Conservation (phyloP, 2,888 invertebrate genomes). For the Microplitis manilae region DNA sequence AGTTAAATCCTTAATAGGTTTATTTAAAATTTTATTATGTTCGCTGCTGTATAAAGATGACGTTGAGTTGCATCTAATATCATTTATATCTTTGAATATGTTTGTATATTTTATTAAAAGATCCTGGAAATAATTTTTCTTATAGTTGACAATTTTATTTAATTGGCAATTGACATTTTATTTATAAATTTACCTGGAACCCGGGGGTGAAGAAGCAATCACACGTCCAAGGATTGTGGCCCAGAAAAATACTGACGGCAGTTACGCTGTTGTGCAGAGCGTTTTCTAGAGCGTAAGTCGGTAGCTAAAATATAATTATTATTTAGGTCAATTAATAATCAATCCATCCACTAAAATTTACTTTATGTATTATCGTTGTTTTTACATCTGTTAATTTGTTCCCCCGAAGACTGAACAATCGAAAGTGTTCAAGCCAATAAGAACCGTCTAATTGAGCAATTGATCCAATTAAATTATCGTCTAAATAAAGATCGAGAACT, state of each 20-base stretch:
- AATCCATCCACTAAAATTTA: not conserved
- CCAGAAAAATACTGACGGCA: slow-evolving; percentile 80
- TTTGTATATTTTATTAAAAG: slow-evolving; percentile 75
- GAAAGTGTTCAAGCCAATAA: slow-evolving; percentile 84
- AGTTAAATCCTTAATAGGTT: slow-evolving; percentile 80
- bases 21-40: slow-evolving; percentile 76
- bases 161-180: not conserved
- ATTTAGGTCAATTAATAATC: not conserved
- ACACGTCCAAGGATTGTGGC: slow-evolving; percentile 87
- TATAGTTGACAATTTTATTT: slow-evolving; percentile 25
- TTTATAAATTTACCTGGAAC: slow-evolving; percentile 75
- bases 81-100: slow-evolving; percentile 79
- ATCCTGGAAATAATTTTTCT: slow-evolving; percentile 63
- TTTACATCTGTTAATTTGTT: slow-evolving; percentile 82
- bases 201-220: slow-evolving; percentile 86
- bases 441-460: slow-evolving; percentile 83
- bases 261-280: slow-evolving; percentile 82
- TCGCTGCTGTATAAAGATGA: slow-evolving; percentile 62
- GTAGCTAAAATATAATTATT: slow-evolving; percentile 74
- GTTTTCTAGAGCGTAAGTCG: slow-evolving; percentile 86
- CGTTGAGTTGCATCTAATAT: slow-evolving; percentile 79
- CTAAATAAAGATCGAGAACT: slow-evolving; percentile 83
- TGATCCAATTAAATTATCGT: slow-evolving; percentile 81
- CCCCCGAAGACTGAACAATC: slow-evolving; percentile 83
- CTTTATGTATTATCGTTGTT: not conserved